Base-by-base conservation (phyloP, 2,113 vertebrate species). In the Syngnathus scovelli region DNA sequence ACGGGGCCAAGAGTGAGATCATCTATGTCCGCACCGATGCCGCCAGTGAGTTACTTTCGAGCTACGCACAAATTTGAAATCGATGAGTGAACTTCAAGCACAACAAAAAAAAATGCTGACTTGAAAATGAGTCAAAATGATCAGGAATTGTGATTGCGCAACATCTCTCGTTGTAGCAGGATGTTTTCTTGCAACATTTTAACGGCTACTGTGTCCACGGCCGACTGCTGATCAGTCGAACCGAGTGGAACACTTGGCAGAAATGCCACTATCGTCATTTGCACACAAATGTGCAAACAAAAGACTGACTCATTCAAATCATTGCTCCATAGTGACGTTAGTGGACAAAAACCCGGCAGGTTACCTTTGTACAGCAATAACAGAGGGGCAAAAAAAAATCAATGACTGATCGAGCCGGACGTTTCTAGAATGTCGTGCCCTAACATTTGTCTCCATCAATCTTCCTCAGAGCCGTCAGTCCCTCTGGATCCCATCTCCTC, bases 1-100 rank as follows among this genome's bases (percentile, higher is more conserved):
- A 94, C 0, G 97, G 97, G 8, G 97, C 97, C n/a, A 99, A 98
- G 87, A 98, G 94, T 0, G 87, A 95, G 63, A 99, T 99, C 85
- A 95, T 98, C 86, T 99, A 99, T 0, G 87, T 98, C 61, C 93
- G 94, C 72, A 99, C 97, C 67, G 90, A 93, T 0, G 94, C 95
- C 69, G 93, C 94, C 0, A 92, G 97, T 99, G 77, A 92, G 96
- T 90, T 48, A 7, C 21, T n/a, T 33, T 7, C 43, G 65, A 23
- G n/a, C 5, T 11, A 46, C 18, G 6, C 55, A 1, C 6, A 52
- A 1, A 0, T 23, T 69, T 46, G 44, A 1, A 61, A 44, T 69
- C 33, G 5, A 46, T 44, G 6, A 4, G 12, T 52, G 19, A n/a
- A 9, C 19, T 33, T 33, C 27, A 33, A 3, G 27, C 27, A 55